Conservation (phyloP, 2,113 vertebrate genomes). For the Hepsetus odoe region DNA sequence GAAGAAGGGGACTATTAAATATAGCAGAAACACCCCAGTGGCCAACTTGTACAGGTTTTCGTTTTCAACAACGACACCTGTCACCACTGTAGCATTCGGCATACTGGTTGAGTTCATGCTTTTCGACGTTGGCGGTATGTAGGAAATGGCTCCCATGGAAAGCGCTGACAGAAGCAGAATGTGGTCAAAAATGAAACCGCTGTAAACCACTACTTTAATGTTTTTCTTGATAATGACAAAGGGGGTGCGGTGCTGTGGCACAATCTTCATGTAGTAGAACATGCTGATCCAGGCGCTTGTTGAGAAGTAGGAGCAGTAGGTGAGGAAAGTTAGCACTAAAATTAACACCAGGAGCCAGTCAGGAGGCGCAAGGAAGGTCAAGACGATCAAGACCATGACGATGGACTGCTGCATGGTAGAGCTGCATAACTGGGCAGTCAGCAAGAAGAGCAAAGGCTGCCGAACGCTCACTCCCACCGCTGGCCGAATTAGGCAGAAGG, state of each 20-base stretch:
- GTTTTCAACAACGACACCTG: background rate
- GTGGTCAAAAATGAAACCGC: slow-evolving; percentile 37
- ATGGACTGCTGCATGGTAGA: slow-evolving; percentile 34
- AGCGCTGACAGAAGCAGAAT: slow-evolving; percentile 25
- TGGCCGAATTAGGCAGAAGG: slow-evolving; percentile 37
- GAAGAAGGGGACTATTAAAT: slow-evolving; percentile 28
- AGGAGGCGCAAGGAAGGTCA: background rate
- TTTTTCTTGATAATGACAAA: slow-evolving; percentile 45
- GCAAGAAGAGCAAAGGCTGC: slow-evolving; percentile 38
- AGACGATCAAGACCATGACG: background rate
- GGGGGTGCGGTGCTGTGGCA: slow-evolving; percentile 24
- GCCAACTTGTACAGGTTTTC: background rate
- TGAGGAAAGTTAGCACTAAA: slow-evolving; percentile 8
- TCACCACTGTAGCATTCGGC: background rate
- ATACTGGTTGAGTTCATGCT: background rate
- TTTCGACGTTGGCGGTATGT: background rate
- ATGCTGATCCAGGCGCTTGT: slow-evolving; percentile 51
- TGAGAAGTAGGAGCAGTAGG: slow-evolving; percentile 32
- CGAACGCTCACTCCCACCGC: slow-evolving; percentile 23
- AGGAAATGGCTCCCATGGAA: slow-evolving; percentile 4
- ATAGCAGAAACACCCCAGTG: slow-evolving; percentile 10
- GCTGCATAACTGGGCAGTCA: slow-evolving; percentile 32
- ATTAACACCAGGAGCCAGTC: slow-evolving; percentile 23
- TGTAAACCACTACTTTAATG: slow-evolving; percentile 8
- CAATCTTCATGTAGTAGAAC: slow-evolving; percentile 49